Evolutionary conservation across 2,888 invertebrate genomes (phyloP).

Genomic region (Chalcis sispes): DNA sequence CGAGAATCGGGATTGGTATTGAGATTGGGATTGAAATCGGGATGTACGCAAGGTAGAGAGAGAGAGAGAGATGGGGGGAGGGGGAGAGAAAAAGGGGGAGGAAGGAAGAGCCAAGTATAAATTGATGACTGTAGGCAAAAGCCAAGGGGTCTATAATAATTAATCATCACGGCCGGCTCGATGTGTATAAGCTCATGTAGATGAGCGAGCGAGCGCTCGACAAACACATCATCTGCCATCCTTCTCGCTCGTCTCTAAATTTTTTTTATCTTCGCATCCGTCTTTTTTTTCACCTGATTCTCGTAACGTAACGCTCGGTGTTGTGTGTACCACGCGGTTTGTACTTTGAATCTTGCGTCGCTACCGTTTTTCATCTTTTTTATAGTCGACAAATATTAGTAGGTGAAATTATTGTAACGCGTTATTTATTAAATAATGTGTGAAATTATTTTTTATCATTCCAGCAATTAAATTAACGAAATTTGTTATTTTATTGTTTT

Average conservation of each 20-base stretch:
- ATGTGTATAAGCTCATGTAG: constrained; percentile 60
- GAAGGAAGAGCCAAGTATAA: constrained; percentile 65
- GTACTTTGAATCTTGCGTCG: no score
- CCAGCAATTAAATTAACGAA: no score
- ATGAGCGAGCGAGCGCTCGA: neutral
- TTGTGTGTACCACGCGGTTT: no score
- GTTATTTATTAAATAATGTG: no score
- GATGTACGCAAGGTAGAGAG: constrained; percentile 59
- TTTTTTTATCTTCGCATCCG: neutral
- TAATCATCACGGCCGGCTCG: constrained; percentile 68
- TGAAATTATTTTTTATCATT: no score
- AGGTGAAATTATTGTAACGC: no score
- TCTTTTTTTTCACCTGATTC: constrained; percentile 3
- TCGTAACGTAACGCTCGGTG: no score
- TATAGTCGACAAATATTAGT: no score
- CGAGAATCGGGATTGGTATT: constrained; percentile 61
- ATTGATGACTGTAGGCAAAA: constrained; percentile 75
- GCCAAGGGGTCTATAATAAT: constrained; percentile 75
- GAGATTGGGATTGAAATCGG: constrained; percentile 66
- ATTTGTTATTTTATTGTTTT: no score
- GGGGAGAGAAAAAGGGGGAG: constrained; percentile 53
- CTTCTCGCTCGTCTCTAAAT: neutral
- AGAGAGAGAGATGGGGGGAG: constrained; percentile 48
- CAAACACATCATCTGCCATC: no score
- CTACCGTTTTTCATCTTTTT: no score